These are phyloP conservation scores for Ernsta delagoae DNA, from an alignment of 2,888 invertebrate species.

Conservation along the genomic window DNA sequence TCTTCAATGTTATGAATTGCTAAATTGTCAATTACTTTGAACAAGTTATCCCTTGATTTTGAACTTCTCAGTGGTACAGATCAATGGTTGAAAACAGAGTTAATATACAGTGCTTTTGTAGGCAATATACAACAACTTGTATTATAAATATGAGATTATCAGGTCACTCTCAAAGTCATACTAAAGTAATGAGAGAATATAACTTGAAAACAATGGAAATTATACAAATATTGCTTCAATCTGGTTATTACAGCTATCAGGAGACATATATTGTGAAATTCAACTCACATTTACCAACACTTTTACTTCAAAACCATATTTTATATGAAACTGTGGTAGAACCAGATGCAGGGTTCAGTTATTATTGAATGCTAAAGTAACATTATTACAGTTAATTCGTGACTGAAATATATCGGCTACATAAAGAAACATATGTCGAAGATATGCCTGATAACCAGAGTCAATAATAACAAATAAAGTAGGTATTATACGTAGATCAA, in stretches of 20 bases:
- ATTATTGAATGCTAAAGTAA: slow-evolving; percentile 22
- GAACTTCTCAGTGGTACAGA: not conserved
- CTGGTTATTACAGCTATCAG: slow-evolving; percentile 16
- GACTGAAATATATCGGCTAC: slow-evolving; percentile 34
- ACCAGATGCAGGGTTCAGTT: slow-evolving; percentile 31
- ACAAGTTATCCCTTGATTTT: slow-evolving; percentile 9
- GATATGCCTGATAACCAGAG: slow-evolving; percentile 45
- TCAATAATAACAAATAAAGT: slow-evolving; percentile 55
- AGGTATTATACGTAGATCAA: slow-evolving; percentile 50
- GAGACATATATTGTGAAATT: slow-evolving; percentile 26
- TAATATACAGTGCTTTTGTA: slow-evolving; percentile 13
- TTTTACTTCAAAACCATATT: slow-evolving; percentile 34
- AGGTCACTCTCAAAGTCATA: slow-evolving; percentile 39
- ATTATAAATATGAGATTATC: slow-evolving; percentile 31
- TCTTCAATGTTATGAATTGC: slow-evolving; percentile 7
- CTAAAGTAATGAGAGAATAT: slow-evolving; percentile 27
- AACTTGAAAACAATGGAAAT: slow-evolving; percentile 22
- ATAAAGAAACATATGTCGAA: slow-evolving; percentile 37
- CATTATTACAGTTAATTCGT: slow-evolving; percentile 36
- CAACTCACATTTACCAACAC: slow-evolving; percentile 33
- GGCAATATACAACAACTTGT: slow-evolving; percentile 12
- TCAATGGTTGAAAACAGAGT: slow-evolving; percentile 5
- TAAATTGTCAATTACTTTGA: slow-evolving; percentile 1
- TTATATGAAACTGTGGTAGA: slow-evolving; percentile 33
- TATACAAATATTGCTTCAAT: slow-evolving; percentile 24